Base-by-base conservation (phyloP, 2,797 vertebrate genomes). In the Falco naumanni region DNA sequence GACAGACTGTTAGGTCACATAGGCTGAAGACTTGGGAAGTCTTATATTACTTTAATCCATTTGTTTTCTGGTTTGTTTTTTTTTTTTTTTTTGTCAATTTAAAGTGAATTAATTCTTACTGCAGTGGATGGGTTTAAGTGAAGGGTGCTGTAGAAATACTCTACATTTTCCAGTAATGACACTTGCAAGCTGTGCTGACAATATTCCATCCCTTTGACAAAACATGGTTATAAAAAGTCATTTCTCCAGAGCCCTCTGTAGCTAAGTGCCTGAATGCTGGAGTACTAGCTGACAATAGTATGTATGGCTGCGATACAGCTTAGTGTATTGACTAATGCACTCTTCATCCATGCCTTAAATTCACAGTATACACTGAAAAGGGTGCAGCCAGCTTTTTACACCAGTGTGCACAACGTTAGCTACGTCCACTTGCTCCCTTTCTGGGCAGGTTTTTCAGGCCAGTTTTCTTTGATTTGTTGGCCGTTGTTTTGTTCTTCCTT, bases 121-220 rank as follows among this genome's bases (percentile, higher is more conserved):
- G 22, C 39, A 83, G 18, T 56, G 47, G 7, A 41, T 8, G 8
- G 21, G 61, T 89, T 93, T 81, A 78, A 96, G 84, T 22, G 47
- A 86, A 86, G 88, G 51, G 28, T 43, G 20, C 22, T 84, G 50
- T 63, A 74, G 57, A 91, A 88, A 78, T 63, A 29, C 14, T 69
- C 60, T 41, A 2, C 0, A 0, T 76, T 88, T 92, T 63, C 53
- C 37, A 84, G 51, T 60, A 87, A 95, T 13, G 45, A 41, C 51
- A 84, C 83, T 74, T 94, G 51, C 87, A 94, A 81, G 79, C 87
- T 79, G 59, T 69, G 77, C 70, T 88, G 72, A 92, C 41, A 53
- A 66, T 89, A 84, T 74, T 89, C 83, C 28, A 60, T 57, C 48
- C 29, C 48, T 84, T 76, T 96, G 79, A 95, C 54, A 94, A 92